Percentiles rank a stretch among this genome's conserved stretches.
Evolutionary conservation across 2,888 invertebrate genomes (phyloP).

Genomic region (Protonemura montana): DNA sequence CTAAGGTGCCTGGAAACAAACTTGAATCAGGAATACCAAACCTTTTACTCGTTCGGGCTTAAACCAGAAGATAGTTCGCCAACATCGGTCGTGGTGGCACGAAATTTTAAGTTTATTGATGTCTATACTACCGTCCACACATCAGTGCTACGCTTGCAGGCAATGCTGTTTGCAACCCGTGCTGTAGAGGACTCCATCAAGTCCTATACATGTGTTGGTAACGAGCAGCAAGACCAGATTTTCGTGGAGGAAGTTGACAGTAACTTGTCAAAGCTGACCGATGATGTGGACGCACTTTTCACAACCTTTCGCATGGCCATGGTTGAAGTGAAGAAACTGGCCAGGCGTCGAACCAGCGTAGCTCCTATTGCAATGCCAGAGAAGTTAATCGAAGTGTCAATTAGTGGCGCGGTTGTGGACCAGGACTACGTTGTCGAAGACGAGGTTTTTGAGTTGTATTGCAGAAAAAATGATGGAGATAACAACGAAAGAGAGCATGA

Average conservation of each 20-base stretch:
- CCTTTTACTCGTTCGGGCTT: background rate
- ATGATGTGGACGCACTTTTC: background rate
- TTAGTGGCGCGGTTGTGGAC: background rate
- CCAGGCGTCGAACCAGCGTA: background rate
- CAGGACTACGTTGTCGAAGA: conserved; percentile 8
- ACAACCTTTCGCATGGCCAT: background rate
- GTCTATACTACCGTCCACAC: background rate
- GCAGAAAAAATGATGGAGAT: background rate
- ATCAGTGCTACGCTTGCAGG: background rate
- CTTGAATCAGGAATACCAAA: background rate
- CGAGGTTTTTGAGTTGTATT: conserved; percentile 16
- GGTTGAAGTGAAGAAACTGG: background rate
- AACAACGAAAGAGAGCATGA: background rate
- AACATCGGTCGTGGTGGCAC: background rate
- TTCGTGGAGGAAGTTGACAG: background rate
- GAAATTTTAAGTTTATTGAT: background rate
- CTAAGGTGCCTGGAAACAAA: background rate
- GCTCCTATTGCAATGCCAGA: background rate
- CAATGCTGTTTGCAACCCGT: background rate
- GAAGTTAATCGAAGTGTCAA: background rate
- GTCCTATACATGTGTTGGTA: background rate
- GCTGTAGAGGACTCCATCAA: background rate
- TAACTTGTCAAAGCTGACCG: background rate
- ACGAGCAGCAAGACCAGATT: background rate
- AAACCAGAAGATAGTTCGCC: background rate